phyloP scores from a whole-genome alignment of 2,113 vertebrate genomes.

The Morone saxatilis region DNA sequence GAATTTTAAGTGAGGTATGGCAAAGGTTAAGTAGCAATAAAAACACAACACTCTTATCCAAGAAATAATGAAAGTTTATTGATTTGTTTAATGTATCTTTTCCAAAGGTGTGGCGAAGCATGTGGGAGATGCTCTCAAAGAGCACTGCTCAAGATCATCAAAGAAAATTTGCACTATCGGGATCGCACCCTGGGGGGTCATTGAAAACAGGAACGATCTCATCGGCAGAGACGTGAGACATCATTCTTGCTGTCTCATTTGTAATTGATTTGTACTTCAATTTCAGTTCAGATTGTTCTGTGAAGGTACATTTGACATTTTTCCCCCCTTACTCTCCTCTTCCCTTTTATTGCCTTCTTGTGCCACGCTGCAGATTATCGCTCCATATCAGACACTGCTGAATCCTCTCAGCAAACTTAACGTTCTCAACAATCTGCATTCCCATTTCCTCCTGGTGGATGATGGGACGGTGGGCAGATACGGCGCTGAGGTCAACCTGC shows the following conservation, averaged over 20 bases:
- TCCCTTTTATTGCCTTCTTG: not conserved
- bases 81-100: not conserved
- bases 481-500: slow-evolving; percentile 93
- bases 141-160: slow-evolving; percentile 95
- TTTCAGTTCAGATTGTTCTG: not conserved
- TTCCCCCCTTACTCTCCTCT: no score
- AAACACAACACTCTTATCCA: not conserved
- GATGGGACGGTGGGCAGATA: slow-evolving; percentile 98
- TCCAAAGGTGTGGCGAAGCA: slow-evolving; percentile 96
- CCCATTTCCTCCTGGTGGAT: slow-evolving; percentile 98
- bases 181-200: slow-evolving; percentile 97
- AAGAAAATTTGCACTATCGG: slow-evolving; percentile 99
- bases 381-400: slow-evolving; percentile 97
- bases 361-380: slow-evolving; percentile 88
- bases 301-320: not conserved
- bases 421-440: slow-evolving; percentile 97
- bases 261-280: not conserved
- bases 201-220: slow-evolving; percentile 98
- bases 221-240: slow-evolving; percentile 96
- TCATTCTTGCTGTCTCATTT: not conserved
- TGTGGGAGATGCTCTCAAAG: slow-evolving; percentile 97
- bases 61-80: not conserved
- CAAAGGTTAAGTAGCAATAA: not conserved
- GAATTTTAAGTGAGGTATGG: not conserved
- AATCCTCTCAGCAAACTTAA: slow-evolving; percentile 98